Evolutionary conservation across 1,140 invertebrate species (phyloP).

Genomic region (Drosophila pseudoobscura): DNA sequence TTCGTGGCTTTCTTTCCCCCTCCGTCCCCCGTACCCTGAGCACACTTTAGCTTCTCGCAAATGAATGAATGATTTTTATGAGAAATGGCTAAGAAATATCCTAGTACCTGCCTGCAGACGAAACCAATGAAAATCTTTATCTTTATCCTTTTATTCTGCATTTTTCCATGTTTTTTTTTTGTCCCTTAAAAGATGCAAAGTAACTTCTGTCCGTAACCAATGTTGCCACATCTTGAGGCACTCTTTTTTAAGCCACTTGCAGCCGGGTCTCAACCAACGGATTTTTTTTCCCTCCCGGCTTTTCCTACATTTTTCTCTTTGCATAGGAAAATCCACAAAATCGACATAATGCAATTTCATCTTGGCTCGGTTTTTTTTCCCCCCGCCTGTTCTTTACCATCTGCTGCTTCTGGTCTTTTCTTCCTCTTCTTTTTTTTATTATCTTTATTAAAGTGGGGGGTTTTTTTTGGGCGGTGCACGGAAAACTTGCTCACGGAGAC

Average conservation of each 20-base stretch:
- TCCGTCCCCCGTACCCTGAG: not conserved
- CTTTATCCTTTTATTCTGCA: constrained; percentile 29
- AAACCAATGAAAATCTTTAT: constrained; percentile 50
- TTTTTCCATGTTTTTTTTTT: constrained; percentile 8
- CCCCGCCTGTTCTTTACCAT: constrained; percentile 18
- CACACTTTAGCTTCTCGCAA: constrained; percentile 25
- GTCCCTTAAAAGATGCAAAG: constrained; percentile 52
- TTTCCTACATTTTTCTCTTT: constrained; percentile 33
- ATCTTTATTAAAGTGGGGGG: constrained; percentile 30
- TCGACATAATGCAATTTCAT: constrained; percentile 79
- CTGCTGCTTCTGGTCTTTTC: constrained; percentile 29
- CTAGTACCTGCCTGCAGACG: constrained; percentile 37
- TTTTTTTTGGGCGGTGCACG: constrained; percentile 10
- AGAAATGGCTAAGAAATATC: constrained; percentile 15
- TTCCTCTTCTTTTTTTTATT: constrained; percentile 28
- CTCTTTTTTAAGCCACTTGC: constrained; percentile 57
- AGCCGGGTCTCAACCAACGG: constrained; percentile 19
- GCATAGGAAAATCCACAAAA: constrained; percentile 68
- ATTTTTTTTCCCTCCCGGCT: not conserved
- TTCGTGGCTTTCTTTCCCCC: not conserved
- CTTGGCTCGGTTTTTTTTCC: constrained; percentile 37
- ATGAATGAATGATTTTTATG: constrained; percentile 51
- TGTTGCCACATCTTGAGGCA: constrained; percentile 58
- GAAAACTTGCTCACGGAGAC: not conserved
- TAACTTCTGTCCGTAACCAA: constrained; percentile 49